Evolutionary conservation across 2,113 vertebrate species (phyloP).

Genomic region (Syngnathus typhle): DNA sequence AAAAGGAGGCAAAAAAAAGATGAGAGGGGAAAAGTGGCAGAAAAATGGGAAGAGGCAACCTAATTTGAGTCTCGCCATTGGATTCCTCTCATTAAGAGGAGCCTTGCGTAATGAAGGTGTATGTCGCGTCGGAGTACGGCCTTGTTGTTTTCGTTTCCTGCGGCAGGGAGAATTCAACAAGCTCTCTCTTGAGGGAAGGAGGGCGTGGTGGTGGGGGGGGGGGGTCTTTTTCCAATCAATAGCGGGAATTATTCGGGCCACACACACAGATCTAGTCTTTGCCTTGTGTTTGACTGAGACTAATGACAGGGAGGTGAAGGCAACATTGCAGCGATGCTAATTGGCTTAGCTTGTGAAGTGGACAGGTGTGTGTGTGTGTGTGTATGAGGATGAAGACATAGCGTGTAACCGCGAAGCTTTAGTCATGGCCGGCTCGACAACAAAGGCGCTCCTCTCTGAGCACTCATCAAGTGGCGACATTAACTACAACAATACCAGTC

Average conservation of each 20-base stretch:
- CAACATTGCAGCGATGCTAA: constrained; percentile 41
- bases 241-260: constrained; percentile 23
- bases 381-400: background rate
- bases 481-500: background rate
- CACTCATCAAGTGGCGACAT: background rate
- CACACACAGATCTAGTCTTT: constrained; percentile 36
- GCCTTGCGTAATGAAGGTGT: constrained; percentile 48
- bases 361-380: constrained; percentile 10
- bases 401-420: constrained; percentile 11
- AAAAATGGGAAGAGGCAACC: constrained; percentile 46
- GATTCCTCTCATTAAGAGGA: constrained; percentile 55
- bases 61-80: constrained; percentile 51
- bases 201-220: constrained; percentile 3
- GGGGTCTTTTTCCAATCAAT: constrained; percentile 20
- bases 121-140: background rate
- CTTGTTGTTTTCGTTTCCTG: constrained; percentile 7
- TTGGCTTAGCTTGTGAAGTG: constrained; percentile 51
- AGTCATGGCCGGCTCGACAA: constrained; percentile 21
- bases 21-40: constrained; percentile 21
- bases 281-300: constrained; percentile 42
- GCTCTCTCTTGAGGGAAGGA: constrained; percentile 4
- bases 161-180: constrained; percentile 22
- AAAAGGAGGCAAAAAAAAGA: constrained; percentile 42
- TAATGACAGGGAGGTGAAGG: constrained; percentile 38
- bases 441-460: constrained; percentile 14